Conservation (phyloP, 2,797 vertebrate genomes). For the Picus viridis region DNA sequence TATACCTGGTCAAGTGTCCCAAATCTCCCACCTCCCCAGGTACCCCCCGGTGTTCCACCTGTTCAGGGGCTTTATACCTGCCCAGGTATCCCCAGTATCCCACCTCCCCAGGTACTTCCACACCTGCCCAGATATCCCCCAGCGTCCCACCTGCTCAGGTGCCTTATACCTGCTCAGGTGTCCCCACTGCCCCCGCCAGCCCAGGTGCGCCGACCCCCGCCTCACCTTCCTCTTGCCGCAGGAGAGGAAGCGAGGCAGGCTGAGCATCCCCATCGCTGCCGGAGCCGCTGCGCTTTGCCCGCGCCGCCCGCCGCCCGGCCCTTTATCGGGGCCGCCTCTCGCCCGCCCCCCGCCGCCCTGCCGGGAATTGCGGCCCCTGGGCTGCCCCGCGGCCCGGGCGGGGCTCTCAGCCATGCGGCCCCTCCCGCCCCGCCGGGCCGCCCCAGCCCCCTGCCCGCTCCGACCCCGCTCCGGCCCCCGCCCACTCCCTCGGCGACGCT, state of each 20-base stretch:
- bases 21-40: too few relatives aligned
- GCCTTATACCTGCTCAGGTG: too few relatives aligned
- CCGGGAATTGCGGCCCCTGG: background rate
- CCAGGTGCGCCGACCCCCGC: background rate
- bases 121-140: too few relatives aligned
- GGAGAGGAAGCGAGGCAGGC: slow-evolving; percentile 47
- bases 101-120: too few relatives aligned
- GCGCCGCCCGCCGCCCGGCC: background rate
- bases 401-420: background rate
- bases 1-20: background rate
- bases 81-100: too few relatives aligned
- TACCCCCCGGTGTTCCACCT: too few relatives aligned
- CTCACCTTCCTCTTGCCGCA: slow-evolving; percentile 74
- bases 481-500: background rate
- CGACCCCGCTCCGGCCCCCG: background rate
- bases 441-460: background rate
- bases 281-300: background rate
- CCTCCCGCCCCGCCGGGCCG: background rate
- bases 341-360: background rate
- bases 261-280: slow-evolving; percentile 53
- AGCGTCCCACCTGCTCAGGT: too few relatives aligned
- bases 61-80: too few relatives aligned
- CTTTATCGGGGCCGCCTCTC: slow-evolving; percentile 12
- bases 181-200: too few relatives aligned
- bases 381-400: background rate